Evolutionary conservation across 2,797 vertebrate genomes (phyloP).

Genomic region (Monodelphis domestica): DNA sequence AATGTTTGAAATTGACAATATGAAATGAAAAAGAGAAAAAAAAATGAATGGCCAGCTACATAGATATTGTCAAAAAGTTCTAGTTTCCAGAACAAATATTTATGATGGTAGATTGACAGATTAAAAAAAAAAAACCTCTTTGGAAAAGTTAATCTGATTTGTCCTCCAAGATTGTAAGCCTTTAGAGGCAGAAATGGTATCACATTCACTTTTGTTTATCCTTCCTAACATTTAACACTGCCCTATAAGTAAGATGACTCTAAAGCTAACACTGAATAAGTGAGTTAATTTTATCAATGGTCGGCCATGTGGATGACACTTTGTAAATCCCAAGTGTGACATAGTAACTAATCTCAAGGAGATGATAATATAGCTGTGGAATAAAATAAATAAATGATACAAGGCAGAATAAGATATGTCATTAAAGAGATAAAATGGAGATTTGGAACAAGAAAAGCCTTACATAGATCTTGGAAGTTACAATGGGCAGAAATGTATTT

Average conservation of each 20-base stretch:
- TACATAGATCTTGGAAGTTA: no score
- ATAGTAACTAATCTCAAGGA: no score
- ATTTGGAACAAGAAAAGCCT: no score
- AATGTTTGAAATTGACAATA: no score
- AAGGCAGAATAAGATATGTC: no score
- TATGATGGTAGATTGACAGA: not conserved
- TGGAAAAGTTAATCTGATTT: not conserved
- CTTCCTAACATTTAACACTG: not conserved
- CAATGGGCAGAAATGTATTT: no score
- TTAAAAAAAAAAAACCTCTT: not conserved
- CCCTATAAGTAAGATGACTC: not conserved
- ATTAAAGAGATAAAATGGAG: no score
- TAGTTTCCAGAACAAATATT: not conserved
- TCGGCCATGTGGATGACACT: no score
- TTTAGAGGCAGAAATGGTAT: not conserved
- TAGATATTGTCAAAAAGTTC: not conserved
- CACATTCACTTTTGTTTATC: not conserved
- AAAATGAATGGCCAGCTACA: not conserved
- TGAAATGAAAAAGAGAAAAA: no score
- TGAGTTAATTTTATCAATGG: not conserved
- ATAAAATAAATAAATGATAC: no score
- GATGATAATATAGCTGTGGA: no score
- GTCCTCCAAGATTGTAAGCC: not conserved
- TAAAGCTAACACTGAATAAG: not conserved
- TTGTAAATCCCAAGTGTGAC: no score